Evolutionary conservation across 1,140 invertebrate species (phyloP).

Genomic region (Colletes latitarsis): DNA sequence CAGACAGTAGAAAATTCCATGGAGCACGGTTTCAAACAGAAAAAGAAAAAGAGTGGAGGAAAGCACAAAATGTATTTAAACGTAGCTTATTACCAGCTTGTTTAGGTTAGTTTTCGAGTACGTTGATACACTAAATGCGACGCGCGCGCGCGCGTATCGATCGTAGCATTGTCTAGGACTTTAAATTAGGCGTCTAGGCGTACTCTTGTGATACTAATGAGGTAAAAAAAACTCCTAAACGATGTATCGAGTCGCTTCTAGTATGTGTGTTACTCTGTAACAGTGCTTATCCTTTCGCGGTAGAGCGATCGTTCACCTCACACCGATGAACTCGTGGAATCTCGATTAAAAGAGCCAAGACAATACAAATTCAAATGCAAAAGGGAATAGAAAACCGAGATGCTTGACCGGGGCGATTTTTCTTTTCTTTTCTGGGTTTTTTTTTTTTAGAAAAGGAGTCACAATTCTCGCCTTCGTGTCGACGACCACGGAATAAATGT

Average conservation of each 20-base stretch:
- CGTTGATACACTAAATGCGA: conserved; percentile 14
- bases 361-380: conserved; percentile 33
- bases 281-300: conserved; percentile 23
- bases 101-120: conserved; percentile 33
- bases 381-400: conserved; percentile 12
- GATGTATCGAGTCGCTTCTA: conserved; percentile 68
- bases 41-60: not conserved
- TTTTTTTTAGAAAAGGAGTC: conserved; percentile 24
- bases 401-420: conserved; percentile 2
- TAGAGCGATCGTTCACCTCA: not conserved
- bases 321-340: not conserved
- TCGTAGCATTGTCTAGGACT: conserved; percentile 61
- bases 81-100: conserved; percentile 36
- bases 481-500: conserved; percentile 58
- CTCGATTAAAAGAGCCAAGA: conserved; percentile 3
- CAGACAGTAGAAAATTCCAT: not conserved
- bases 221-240: conserved; percentile 67
- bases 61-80: conserved; percentile 42
- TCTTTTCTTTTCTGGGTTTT: not conserved
- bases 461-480: conserved; percentile 54
- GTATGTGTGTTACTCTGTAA: conserved; percentile 13
- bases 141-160: conserved; percentile 36
- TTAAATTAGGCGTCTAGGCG: conserved; percentile 60
- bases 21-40: conserved; percentile 19
- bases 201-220: conserved; percentile 76